Evolutionary conservation across 2,888 invertebrate species (phyloP).

Genomic region (Atrina japonica): DNA sequence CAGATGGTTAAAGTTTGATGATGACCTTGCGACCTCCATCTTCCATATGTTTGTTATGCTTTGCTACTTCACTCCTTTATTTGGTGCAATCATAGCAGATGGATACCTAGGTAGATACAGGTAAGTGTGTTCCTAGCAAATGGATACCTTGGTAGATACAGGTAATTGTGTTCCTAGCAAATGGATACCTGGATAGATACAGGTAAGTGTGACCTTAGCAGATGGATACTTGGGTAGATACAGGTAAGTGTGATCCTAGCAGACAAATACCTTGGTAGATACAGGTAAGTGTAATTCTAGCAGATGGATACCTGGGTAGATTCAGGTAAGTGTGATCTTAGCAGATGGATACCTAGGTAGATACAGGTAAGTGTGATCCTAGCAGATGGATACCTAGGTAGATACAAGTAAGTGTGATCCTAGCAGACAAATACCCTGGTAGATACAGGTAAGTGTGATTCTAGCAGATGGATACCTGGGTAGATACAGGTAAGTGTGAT

Average conservation of each 20-base stretch:
- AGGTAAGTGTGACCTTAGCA: constrained; percentile 90
- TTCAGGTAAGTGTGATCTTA: constrained; percentile 95
- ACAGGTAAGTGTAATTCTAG: no score
- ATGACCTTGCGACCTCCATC: constrained; percentile 90
- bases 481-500: constrained; percentile 89
- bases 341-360: constrained; percentile 96
- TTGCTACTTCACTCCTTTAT: constrained; percentile 92
- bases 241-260: constrained; percentile 83
- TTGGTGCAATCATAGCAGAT: constrained; percentile 97
- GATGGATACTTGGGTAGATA: constrained; percentile 96
- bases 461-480: constrained; percentile 96
- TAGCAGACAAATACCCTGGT: constrained; percentile 95
- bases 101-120: constrained; percentile 94
- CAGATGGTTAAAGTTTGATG: constrained; percentile 87
- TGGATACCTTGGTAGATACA: no score
- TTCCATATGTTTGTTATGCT: constrained; percentile 95
- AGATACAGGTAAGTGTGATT: constrained; percentile 93
- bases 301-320: no score
- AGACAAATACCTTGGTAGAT: no score
- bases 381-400: no score
- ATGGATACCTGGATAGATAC: background rate
- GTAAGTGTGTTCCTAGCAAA: constrained; percentile 69
- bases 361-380: constrained; percentile 85
- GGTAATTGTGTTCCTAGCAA: background rate
- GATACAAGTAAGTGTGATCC: no score